Evolutionary conservation across 2,797 vertebrate species (phyloP).

Genomic region (Sebastes nivosus): DNA sequence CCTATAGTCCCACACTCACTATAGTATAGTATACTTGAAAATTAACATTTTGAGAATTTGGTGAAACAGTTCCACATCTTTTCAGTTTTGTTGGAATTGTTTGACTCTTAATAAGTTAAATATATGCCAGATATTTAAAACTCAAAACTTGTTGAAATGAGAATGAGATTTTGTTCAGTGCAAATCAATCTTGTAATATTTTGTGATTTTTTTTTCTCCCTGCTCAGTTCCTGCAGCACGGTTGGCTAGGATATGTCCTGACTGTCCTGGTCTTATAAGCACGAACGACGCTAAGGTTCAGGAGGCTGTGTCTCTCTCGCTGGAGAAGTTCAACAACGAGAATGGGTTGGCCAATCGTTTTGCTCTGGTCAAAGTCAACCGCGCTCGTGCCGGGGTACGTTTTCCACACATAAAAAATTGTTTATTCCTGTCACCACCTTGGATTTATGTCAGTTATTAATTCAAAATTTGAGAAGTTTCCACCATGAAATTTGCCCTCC

Average conservation of each 20-base stretch:
- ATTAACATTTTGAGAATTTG: neutral
- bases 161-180: neutral
- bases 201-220: neutral
- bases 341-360: conserved; percentile 68
- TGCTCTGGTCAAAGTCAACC: conserved; percentile 59
- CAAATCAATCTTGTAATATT: neutral
- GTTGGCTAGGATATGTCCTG: conserved; percentile 41
- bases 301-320: conserved; percentile 39
- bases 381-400: conserved; percentile 57
- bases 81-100: neutral
- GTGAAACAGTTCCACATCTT: neutral
- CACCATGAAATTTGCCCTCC: neutral
- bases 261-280: conserved; percentile 36
- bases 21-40: neutral
- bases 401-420: too few species aligned
- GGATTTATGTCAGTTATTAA: neutral
- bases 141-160: neutral
- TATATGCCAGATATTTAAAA: neutral
- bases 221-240: conserved; percentile 59
- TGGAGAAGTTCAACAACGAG: conserved; percentile 80
- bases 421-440: neutral
- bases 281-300: conserved; percentile 12
- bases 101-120: neutral
- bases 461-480: neutral
- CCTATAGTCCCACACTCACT: neutral